Percentiles rank a stretch among this genome's conserved stretches.
Evolutionary conservation across 2,113 vertebrate species (phyloP).

Genomic region (Festucalex cinctus): DNA sequence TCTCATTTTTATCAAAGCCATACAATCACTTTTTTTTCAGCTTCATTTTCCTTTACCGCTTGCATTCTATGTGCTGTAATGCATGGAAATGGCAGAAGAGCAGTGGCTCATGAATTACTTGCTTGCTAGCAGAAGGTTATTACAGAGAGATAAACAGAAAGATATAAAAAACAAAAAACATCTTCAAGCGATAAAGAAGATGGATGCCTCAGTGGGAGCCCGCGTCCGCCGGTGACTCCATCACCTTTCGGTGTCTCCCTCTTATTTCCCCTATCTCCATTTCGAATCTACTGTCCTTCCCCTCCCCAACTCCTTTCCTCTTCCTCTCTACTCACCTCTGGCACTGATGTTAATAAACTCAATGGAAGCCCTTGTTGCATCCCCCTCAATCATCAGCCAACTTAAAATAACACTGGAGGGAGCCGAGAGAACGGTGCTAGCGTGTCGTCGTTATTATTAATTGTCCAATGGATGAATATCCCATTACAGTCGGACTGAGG

Average conservation of each 20-base stretch:
- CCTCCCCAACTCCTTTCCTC: constrained; percentile 14
- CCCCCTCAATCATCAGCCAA: constrained; percentile 69
- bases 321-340: constrained; percentile 26
- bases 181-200: constrained; percentile 68
- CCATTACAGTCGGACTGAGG: constrained; percentile 68
- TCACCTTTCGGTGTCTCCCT: constrained; percentile 45
- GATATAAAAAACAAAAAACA: constrained; percentile 18
- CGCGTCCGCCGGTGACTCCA: constrained; percentile 40
- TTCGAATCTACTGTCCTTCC: constrained; percentile 7
- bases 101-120: constrained; percentile 62
- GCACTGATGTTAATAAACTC: constrained; percentile 70
- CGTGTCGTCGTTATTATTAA: constrained; percentile 72
- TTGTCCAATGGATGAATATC: constrained; percentile 76
- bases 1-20: constrained; percentile 38
- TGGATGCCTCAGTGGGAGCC: constrained; percentile 57
- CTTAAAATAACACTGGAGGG: constrained; percentile 74
- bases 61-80: constrained; percentile 35
- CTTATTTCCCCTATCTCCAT: constrained; percentile 17
- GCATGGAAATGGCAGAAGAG: constrained; percentile 23
- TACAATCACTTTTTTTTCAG: constrained; percentile 21
- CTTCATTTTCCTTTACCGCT: too few species aligned
- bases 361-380: constrained; percentile 63
- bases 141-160: constrained; percentile 63
- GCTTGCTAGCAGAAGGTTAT: constrained; percentile 65
- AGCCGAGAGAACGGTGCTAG: constrained; percentile 42